Evolutionary conservation across 2,113 vertebrate genomes (phyloP).

Genomic region (Eclectus roratus): DNA sequence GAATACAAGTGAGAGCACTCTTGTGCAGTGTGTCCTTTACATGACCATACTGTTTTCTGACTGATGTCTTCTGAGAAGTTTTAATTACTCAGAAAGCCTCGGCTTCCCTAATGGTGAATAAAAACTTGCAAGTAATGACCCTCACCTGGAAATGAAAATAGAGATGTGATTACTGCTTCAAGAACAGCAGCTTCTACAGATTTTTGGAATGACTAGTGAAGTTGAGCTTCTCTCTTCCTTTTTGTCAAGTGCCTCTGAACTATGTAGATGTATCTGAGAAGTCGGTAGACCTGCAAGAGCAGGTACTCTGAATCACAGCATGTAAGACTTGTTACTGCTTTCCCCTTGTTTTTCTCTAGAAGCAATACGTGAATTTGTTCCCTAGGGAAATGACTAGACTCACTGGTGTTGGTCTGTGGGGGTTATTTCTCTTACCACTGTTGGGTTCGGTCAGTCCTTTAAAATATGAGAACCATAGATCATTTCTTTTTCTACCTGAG

Average conservation of each 20-base stretch:
- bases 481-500: not conserved
- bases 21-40: not conserved
- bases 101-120: not conserved
- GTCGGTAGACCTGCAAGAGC: not conserved
- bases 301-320: not conserved
- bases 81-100: not conserved
- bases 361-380: not conserved
- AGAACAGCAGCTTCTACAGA: not conserved
- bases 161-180: not conserved
- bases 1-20: not conserved
- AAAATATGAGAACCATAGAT: not conserved
- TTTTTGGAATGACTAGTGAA: not conserved
- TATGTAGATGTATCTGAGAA: not conserved
- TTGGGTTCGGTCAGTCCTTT: not conserved
- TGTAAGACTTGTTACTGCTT: not conserved
- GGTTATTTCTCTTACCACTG: not conserved
- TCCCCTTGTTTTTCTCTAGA: accelerated
- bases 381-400: not conserved
- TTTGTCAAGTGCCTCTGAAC: not conserved
- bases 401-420: not conserved
- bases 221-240: not conserved
- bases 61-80: not conserved
- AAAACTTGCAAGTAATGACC: not conserved
- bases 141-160: not conserved
- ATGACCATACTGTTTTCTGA: not conserved